Evolutionary conservation across 2,113 vertebrate genomes (phyloP).

Genomic region (Osmerus eperlanus): DNA sequence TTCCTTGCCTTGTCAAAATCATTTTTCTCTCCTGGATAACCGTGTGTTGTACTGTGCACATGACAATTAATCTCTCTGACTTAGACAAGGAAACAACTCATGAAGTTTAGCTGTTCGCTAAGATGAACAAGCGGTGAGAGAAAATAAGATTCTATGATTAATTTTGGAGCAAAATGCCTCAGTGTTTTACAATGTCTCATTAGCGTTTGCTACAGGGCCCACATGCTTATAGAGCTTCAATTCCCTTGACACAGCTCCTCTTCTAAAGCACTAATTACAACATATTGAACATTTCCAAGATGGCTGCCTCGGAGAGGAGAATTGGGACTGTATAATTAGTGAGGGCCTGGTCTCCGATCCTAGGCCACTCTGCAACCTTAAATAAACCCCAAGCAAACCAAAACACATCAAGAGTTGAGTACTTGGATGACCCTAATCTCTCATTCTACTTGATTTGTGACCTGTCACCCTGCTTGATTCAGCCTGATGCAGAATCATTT

Average conservation of each 20-base stretch:
- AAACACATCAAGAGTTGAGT: slow-evolving; percentile 36
- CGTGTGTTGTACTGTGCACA: no score
- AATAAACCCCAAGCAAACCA: slow-evolving; percentile 54
- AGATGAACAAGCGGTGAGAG: slow-evolving; percentile 37
- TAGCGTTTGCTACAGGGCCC: slow-evolving; percentile 50
- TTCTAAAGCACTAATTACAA: slow-evolving; percentile 59
- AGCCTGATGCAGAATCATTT: slow-evolving; percentile 5
- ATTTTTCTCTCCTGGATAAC: no score
- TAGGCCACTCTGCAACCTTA: neutral
- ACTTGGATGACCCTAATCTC: neutral
- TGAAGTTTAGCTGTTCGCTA: slow-evolving; percentile 13
- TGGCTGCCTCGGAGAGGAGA: slow-evolving; percentile 38
- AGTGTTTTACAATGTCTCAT: slow-evolving; percentile 45
- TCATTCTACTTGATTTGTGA: neutral
- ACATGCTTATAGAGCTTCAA: slow-evolving; percentile 48
- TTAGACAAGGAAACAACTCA: neutral
- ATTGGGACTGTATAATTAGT: slow-evolving; percentile 47
- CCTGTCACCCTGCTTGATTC: neutral
- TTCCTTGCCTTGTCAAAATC: no score
- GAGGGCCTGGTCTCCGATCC: slow-evolving; percentile 22
- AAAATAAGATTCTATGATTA: slow-evolving; percentile 60
- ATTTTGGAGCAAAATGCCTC: slow-evolving; percentile 8
- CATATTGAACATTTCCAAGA: slow-evolving; percentile 44
- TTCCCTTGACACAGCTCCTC: slow-evolving; percentile 43
- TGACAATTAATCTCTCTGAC: no score